A percentile compares a stretch with the other conserved stretches of the same genome.
Evolutionary conservation across 2,888 invertebrate species (phyloP).

Genomic region (Unio pictorum): DNA sequence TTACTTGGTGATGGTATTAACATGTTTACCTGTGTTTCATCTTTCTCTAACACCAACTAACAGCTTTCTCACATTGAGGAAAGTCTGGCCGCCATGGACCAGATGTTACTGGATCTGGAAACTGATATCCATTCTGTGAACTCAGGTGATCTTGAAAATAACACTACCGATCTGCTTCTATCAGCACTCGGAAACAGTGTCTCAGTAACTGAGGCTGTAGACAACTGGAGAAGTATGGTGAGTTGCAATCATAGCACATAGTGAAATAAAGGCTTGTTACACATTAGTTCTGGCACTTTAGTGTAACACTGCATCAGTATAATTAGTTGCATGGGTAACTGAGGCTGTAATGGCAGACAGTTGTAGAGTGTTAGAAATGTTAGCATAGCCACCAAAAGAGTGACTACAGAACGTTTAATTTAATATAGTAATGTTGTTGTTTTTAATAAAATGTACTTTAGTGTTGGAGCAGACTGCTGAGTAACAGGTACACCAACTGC

Average conservation of each 20-base stretch:
- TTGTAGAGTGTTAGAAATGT: too few relatives aligned
- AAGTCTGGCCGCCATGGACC: conserved; percentile 62
- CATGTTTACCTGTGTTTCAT: background rate
- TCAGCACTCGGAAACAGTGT: conserved; percentile 5
- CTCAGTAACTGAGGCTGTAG: conserved; percentile 21
- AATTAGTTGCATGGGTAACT: background rate
- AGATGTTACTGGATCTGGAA: conserved; percentile 54
- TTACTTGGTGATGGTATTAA: background rate
- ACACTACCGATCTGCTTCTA: conserved; percentile 12
- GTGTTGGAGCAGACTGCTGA: too few relatives aligned
- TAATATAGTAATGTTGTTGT: too few relatives aligned
- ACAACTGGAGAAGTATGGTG: conserved; percentile 42
- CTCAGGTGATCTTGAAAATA: conserved; percentile 26
- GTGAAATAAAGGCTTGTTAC: background rate
- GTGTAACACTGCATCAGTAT: background rate
- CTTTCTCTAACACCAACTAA: conserved; percentile 18
- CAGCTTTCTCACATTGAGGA: conserved; percentile 50
- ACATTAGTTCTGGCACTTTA: conserved; percentile 1
- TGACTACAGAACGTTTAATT: too few relatives aligned
- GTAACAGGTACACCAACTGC: too few relatives aligned
- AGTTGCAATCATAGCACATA: conserved; percentile 13
- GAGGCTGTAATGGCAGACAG: background rate
- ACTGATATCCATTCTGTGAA: conserved; percentile 35
- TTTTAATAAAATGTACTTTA: too few relatives aligned
- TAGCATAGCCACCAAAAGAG: too few relatives aligned